phyloP scores from a whole-genome alignment of 2,113 vertebrate genomes.

The Carlito syrichta region DNA sequence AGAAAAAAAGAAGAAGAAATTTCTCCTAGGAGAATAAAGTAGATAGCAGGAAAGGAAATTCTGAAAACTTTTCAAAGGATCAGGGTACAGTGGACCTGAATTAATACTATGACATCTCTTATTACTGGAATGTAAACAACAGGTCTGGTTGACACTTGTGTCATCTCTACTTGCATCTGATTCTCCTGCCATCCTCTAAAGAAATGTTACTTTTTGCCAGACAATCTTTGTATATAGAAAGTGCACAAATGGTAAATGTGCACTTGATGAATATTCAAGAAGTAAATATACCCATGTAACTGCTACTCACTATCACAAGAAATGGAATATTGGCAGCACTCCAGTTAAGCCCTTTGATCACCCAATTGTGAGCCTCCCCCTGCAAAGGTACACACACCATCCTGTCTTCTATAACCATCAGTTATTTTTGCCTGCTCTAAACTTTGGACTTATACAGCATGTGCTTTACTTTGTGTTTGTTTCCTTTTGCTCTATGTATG shows the following conservation, averaged over 20 bases:
- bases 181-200: not conserved
- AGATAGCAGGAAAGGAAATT: not conserved
- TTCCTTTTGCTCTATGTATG: not conserved
- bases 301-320: not conserved
- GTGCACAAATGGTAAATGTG: not conserved
- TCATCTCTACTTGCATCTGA: not conserved
- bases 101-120: not conserved
- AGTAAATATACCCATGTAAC: not conserved
- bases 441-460: not conserved
- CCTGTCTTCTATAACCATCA: not conserved
- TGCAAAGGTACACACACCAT: not conserved
- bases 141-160: not conserved
- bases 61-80: not conserved
- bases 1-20: not conserved
- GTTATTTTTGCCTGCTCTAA: not conserved
- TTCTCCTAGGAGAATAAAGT: not conserved
- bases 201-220: not conserved
- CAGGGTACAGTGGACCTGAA: not conserved
- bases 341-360: not conserved
- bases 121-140: not conserved
- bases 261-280: not conserved
- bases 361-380: not conserved
- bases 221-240: not conserved
- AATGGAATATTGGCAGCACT: not conserved
- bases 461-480: not conserved